Conservation (phyloP, 2,888 invertebrate species). For the Drosophila helvetica region DNA sequence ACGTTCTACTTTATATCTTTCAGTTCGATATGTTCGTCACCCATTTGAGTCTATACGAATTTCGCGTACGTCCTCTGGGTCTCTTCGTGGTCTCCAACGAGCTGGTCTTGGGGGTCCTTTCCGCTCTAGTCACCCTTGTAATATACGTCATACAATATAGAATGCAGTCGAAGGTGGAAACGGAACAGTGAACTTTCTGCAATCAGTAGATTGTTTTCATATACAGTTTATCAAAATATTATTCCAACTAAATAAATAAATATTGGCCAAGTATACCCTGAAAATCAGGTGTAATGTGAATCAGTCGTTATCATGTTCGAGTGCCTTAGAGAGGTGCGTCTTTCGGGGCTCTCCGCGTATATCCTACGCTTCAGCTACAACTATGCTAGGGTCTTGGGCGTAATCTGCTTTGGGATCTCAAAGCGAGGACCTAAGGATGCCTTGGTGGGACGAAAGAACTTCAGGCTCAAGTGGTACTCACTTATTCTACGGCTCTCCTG, state of each 20-base stretch:
- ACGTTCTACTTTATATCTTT: slow-evolving; percentile 1
- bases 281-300: background rate
- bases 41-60: slow-evolving; percentile 58
- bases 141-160: slow-evolving; percentile 60
- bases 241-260: background rate
- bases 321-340: slow-evolving; percentile 26
- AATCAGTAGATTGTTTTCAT: background rate
- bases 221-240: background rate
- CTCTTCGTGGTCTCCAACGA: slow-evolving; percentile 66
- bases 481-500: slow-evolving; percentile 33
- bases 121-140: slow-evolving; percentile 60
- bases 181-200: background rate
- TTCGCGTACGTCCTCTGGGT: slow-evolving; percentile 59
- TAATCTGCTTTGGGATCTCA: slow-evolving; percentile 48
- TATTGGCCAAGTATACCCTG: background rate
- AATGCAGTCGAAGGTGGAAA: slow-evolving; percentile 13
- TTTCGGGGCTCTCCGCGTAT: slow-evolving; percentile 41
- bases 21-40: slow-evolving; percentile 64
- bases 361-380: slow-evolving; percentile 34
- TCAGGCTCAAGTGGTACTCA: slow-evolving; percentile 46
- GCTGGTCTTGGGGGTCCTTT: slow-evolving; percentile 56
- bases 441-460: slow-evolving; percentile 31
- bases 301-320: slow-evolving; percentile 51
- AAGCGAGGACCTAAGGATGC: slow-evolving; percentile 14
- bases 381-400: slow-evolving; percentile 55